Evolutionary conservation across 2,888 invertebrate genomes (phyloP), one percentile per base, ranked within the genome.

Genomic region (Eurytoma adleriae): DNA sequence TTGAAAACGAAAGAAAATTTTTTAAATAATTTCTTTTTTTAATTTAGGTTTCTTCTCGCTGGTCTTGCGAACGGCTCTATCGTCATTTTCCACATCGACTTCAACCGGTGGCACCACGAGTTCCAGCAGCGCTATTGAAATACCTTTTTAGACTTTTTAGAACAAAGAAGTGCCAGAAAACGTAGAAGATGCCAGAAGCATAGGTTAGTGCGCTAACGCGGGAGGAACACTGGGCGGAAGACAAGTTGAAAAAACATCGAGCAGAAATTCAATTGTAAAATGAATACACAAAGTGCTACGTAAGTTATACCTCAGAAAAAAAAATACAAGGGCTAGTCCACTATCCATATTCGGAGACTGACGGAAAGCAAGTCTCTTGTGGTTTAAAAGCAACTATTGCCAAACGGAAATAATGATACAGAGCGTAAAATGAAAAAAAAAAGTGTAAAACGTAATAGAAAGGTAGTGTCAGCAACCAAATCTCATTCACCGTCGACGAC

Each of bases 1-100:
- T 54, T 54, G 5, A 5, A 54, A n/a, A 4, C 4, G 2, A 54
- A n/a, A n/a, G 4, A 0, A 61, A 50, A 61, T 12, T n/a, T 18
- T 24, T 59, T 50, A 14, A 3, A 14, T 54, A 24, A 12, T 18
- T 20, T 27, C 30, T 30, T 69, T 48, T 77, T 57, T 4, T 56
- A 64, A 78, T 68, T 16, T 92, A 99, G 98, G 91, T 99, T 98
- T 93, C 93, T 99, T 85, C 92, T 99, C 88, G 99, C 99, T 86
- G 99, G 99, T 75, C 93, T 99, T 79, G 97, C 98, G 79, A 97
- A 99, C 85, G 99, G 99, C 74, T 98, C 99, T 74, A 96, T 99
- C 85, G 97, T 99, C 82, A 98, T 99, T 87, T 99, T 99, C 93
- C 99, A 99, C 93, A 98, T 99, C 91, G 99, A 99, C 92, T 99